Percentiles rank a stretch among this genome's conserved stretches.
These are phyloP conservation scores for Meta bourneti DNA, from an alignment of 2,888 invertebrate genomes.

Conservation along the genomic window DNA sequence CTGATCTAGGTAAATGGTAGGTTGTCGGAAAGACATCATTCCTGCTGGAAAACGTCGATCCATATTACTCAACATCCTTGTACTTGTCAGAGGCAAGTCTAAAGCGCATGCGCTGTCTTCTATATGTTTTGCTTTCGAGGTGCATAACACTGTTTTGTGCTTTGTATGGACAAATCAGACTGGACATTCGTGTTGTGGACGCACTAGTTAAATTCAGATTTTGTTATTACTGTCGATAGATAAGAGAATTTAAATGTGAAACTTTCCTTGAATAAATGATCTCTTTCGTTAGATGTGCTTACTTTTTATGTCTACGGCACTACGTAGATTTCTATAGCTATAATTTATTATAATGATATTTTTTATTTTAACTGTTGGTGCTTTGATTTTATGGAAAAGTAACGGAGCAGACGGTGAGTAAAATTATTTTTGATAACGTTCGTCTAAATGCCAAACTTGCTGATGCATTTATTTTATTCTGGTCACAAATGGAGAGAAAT, in stretches of 20 bases:
- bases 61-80: not conserved
- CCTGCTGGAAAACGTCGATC: not conserved
- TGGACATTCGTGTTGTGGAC: not conserved
- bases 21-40: too few species aligned
- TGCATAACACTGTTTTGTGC: not conserved
- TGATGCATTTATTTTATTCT: not conserved
- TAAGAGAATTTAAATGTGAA: constrained; percentile 13
- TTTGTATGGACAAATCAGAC: not conserved
- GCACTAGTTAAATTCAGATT: not conserved
- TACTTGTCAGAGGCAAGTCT: not conserved
- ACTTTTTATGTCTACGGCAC: constrained; percentile 49
- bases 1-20: too few species aligned
- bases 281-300: constrained; percentile 25
- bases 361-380: constrained; percentile 52
- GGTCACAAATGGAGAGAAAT: not conserved
- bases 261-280: constrained; percentile 44
- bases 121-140: not conserved
- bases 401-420: constrained; percentile 52
- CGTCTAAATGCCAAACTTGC: not conserved
- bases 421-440: not conserved
- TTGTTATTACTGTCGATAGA: not conserved
- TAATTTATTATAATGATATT: constrained; percentile 70
- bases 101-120: not conserved
- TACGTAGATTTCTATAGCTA: constrained; percentile 60
- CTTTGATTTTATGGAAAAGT: constrained; percentile 56